These are phyloP conservation scores for Pocillopora verrucosa DNA, from an alignment of 64 coral and sea anemone genomes.

Conservation along the genomic window DNA sequence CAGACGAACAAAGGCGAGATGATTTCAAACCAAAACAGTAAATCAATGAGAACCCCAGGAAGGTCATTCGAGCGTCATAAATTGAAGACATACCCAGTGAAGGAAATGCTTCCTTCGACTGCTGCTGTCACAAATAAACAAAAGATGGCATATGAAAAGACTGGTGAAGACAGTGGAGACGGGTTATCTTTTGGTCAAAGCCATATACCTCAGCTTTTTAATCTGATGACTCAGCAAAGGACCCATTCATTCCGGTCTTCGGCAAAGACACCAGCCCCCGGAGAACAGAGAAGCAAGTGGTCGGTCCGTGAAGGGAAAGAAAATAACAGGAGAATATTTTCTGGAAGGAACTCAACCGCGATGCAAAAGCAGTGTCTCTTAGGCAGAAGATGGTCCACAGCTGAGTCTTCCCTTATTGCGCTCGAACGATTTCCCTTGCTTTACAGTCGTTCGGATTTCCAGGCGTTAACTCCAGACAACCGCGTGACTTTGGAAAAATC, in stretches of 20 bases:
- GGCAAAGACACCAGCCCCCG: neutral
- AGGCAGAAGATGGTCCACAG: neutral
- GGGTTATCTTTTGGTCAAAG: neutral
- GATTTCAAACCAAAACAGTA: neutral
- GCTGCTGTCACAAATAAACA: neutral
- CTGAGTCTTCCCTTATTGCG: neutral
- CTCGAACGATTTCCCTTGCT: neutral
- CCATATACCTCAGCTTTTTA: slow-evolving; percentile 7
- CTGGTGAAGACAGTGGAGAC: neutral
- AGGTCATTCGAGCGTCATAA: neutral
- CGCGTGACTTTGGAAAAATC: neutral
- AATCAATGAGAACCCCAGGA: neutral
- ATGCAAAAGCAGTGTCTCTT: neutral
- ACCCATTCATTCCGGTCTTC: slow-evolving; percentile 11
- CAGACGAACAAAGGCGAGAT: neutral
- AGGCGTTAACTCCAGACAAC: neutral
- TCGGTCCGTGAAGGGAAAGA: neutral
- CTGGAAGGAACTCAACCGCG: neutral
- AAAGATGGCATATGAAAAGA: neutral
- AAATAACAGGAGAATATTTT: neutral
- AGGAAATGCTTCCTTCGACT: neutral
- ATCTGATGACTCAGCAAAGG: slow-evolving; percentile 7
- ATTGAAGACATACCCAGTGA: neutral
- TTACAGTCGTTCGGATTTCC: slow-evolving; percentile 13
- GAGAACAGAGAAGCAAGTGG: neutral